Evolutionary conservation across 2,888 invertebrate species (phyloP), one percentile per base, ranked within the genome.

Genomic region (Peribatodes rhomboidaria): DNA sequence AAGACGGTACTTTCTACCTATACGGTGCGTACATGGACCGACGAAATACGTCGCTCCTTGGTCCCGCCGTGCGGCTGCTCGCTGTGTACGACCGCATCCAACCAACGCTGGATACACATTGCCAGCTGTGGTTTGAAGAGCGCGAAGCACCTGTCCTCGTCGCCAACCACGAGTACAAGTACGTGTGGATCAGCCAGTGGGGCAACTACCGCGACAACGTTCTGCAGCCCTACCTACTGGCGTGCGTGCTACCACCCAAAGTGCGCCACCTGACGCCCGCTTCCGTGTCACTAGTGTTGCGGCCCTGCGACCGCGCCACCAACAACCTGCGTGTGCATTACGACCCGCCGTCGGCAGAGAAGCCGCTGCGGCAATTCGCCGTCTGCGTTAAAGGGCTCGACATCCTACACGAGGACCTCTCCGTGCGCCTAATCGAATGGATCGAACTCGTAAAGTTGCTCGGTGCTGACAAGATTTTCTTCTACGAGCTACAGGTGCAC

Each of bases 341-440:
- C 89, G 96, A 97, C 82, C 95, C 95, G 64, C 97, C 97, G 27
- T 33, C 72, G 39, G 79, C 80, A 46, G 82, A 81, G 35, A 93
- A 90, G 2, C 89, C 91, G 60, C 96, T 96, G 78, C 96, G 96
- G 77, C 96, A 96, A 22, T 98, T 98, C 83, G 98, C 98, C 1
- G 98, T 98, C 1, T 98, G 98, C 86, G 98, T 98, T 18, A 98
- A 98, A 86, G 98, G 99, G 0, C 92, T 99, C 58, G 98, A 98
- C 88, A 99, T 98, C 81, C 94, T 97, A 2, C 97, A 98, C 88
- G 97, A 98, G 81, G 98, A 99, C 87, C 89, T 98, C 1, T 98
- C 98, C 1, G 97, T 97, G 16, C 94, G 98, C 2, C 92, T 99
- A 20, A 96, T 98, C 52, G 99, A 99, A 87, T 99, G 99, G 99